Percentiles rank a stretch among this genome's conserved stretches.
Conservation (phyloP, 92 coral and sea anemone genomes). For the Umimayanthus kanabou region DNA sequence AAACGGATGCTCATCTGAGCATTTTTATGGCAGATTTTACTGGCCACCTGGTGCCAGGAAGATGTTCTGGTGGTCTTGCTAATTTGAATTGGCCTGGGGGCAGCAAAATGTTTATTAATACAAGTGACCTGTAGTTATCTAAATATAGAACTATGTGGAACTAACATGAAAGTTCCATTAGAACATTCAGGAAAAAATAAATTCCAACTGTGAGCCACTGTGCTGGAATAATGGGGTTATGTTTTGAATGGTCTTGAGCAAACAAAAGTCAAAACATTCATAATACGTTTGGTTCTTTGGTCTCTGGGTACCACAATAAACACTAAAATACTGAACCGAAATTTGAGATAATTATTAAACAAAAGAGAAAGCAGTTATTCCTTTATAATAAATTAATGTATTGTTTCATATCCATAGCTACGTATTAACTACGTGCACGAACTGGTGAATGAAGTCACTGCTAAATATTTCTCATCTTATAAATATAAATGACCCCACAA, state of each 20-base stretch:
- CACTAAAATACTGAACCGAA: no score
- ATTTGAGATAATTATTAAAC: background rate
- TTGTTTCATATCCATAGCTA: slow-evolving; percentile 33
- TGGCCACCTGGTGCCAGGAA: no score
- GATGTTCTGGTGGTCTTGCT: no score
- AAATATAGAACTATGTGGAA: background rate
- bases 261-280: no score
- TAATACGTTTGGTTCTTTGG: no score
- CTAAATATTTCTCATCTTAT: slow-evolving; percentile 13
- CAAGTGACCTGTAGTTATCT: background rate
- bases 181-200: background rate
- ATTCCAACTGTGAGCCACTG: background rate
- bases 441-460: slow-evolving; percentile 2
- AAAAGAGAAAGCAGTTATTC: background rate
- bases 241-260: no score
- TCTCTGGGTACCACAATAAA: no score
- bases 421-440: background rate
- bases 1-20: no score
- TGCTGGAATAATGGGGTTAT: no score
- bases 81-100: no score
- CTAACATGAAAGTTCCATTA: background rate
- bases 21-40: no score
- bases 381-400: background rate
- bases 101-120: no score
- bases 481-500: slow-evolving; percentile 17